Evolutionary conservation across 35 echinoderm and acorn worm genomes (phyloP).

Genomic region (Apostichopus californicus): DNA sequence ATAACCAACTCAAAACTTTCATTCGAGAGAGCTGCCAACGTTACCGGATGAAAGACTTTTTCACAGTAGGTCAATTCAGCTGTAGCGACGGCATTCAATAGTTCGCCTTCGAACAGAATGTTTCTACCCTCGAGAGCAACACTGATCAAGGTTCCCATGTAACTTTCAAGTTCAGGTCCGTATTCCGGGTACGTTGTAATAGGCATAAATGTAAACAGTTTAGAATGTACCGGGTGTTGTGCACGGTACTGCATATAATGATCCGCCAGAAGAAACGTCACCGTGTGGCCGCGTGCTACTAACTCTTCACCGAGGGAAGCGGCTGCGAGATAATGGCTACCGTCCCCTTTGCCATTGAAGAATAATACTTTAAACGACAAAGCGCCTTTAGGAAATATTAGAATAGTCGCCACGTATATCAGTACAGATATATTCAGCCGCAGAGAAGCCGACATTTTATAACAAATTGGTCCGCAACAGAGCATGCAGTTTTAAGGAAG

Average conservation of each 20-base stretch:
- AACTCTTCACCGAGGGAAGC: slow-evolving; percentile 50
- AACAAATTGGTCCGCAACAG: too few relatives aligned
- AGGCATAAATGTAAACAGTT: slow-evolving; percentile 30
- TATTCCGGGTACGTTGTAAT: not conserved
- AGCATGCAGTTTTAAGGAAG: too few relatives aligned
- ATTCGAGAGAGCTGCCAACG: not conserved
- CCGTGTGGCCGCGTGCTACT: slow-evolving; percentile 20
- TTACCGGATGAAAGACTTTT: not conserved
- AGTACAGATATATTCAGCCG: too few relatives aligned
- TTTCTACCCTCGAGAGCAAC: not conserved
- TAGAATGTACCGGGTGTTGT: not conserved
- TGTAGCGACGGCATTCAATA: not conserved
- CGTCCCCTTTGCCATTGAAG: slow-evolving; percentile 57
- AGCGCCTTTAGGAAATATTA: too few relatives aligned
- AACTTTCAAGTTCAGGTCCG: not conserved
- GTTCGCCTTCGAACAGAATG: not conserved
- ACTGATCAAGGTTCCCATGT: not conserved
- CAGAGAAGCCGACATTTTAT: too few relatives aligned
- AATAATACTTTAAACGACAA: slow-evolving; percentile 17
- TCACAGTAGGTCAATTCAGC: not conserved
- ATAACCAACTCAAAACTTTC: not conserved
- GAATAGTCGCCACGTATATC: too few relatives aligned
- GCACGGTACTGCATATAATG: slow-evolving; percentile 30
- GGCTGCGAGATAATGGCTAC: slow-evolving; percentile 62
- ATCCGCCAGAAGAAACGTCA: slow-evolving; percentile 58